Conservation (phyloP, 2,113 vertebrate genomes). For the Chlamydotis undulata region DNA sequence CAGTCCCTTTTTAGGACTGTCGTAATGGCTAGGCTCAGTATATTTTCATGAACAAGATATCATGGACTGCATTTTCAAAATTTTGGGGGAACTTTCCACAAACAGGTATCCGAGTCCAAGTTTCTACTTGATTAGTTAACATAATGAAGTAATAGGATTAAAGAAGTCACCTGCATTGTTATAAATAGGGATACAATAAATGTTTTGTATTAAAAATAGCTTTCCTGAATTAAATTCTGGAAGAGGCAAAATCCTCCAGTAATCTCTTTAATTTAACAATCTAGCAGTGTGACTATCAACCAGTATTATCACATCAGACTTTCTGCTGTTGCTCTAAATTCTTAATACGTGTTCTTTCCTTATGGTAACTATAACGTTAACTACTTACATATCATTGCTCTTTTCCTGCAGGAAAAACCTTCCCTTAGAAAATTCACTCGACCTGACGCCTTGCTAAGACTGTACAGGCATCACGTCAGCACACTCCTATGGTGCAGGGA, state of each 20-base stretch:
- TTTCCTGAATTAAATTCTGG: not conserved
- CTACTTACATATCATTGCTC: not conserved
- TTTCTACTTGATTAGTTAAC: not conserved
- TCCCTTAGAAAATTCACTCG: not conserved
- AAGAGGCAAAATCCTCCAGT: not conserved
- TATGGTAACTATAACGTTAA: not conserved
- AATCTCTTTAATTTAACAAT: not conserved
- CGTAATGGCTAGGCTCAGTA: not conserved
- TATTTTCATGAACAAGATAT: not conserved
- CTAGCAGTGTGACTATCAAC: not conserved
- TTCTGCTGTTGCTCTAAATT: not conserved
- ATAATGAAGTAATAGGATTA: not conserved
- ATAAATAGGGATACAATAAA: not conserved
- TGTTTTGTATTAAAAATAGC: not conserved
- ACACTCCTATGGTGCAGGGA: not conserved
- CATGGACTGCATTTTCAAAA: not conserved
- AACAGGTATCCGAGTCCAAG: not conserved
- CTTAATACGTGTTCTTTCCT: not conserved
- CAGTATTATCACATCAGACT: not conserved
- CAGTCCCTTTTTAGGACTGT: not conserved
- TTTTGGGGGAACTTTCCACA: not conserved
- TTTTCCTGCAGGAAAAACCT: not conserved
- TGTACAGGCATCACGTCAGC: not conserved
- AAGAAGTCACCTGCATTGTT: not conserved
- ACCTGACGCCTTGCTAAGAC: not conserved